Evolutionary conservation across 2,113 vertebrate species (phyloP).

Genomic region (Nyctereutes procyonoides): DNA sequence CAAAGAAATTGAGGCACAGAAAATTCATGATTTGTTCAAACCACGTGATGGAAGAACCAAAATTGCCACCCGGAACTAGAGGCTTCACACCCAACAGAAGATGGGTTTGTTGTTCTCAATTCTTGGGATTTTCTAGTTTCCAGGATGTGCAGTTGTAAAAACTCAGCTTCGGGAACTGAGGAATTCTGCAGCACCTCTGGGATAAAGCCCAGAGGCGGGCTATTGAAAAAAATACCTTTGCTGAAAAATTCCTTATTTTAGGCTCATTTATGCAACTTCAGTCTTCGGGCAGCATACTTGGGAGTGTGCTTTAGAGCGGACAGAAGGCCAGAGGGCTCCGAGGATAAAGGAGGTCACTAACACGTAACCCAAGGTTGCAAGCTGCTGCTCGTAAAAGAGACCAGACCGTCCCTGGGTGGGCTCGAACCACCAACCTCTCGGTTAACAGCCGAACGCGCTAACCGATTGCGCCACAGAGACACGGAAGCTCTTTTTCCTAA

Average conservation of each 20-base stretch:
- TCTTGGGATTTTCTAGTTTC: not conserved
- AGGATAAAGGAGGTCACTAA: not conserved
- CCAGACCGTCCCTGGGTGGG: not conserved
- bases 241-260: not conserved
- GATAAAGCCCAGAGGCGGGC: fast-evolving
- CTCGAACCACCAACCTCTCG: conserved; percentile 66
- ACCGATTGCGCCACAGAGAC: conserved; percentile 69
- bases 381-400: fast-evolving
- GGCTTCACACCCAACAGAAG: not conserved
- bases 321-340: not conserved
- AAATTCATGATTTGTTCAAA: not conserved
- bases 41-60: not conserved
- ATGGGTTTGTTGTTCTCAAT: not conserved
- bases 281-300: fast-evolving
- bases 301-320: not conserved
- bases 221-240: not conserved
- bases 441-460: conserved; percentile 70
- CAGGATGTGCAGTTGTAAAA: not conserved
- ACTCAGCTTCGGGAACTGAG: not conserved
- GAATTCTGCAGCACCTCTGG: no score
- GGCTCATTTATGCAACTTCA: not conserved
- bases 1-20: not conserved
- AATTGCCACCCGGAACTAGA: not conserved
- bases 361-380: not conserved
- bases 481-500: fast-evolving